phyloP scores from a whole-genome alignment of 2,113 vertebrate genomes.

The Lampris incognitus region DNA sequence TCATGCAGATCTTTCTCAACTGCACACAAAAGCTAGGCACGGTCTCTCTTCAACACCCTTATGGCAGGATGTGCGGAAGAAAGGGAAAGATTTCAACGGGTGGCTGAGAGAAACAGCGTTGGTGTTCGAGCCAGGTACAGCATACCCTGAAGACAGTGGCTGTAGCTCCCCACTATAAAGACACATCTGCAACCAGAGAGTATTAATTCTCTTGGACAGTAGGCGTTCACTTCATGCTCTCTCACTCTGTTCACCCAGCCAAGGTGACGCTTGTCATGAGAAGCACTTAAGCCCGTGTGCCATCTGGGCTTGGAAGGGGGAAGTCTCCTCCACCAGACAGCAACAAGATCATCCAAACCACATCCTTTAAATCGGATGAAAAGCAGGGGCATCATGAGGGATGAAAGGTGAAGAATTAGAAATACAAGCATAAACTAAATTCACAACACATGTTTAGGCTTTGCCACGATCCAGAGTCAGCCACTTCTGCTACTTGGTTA shows the following conservation, averaged over 20 bases:
- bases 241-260: conserved; percentile 1
- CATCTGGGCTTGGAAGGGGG: background rate
- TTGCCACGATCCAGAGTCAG: background rate
- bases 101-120: conserved; percentile 38
- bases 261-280: conserved; percentile 12
- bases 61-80: conserved; percentile 9
- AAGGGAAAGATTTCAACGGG: conserved; percentile 17
- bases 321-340: background rate
- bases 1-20: conserved; percentile 58
- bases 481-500: conserved; percentile 37
- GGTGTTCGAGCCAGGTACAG: conserved; percentile 17
- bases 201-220: conserved; percentile 24
- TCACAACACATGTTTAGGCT: conserved; percentile 15
- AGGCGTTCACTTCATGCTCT: background rate
- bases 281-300: conserved; percentile 4
- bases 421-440: conserved; percentile 22
- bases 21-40: conserved; percentile 33
- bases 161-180: conserved; percentile 7
- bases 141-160: conserved; percentile 4
- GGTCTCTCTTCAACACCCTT: conserved; percentile 26
- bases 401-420: conserved; percentile 3
- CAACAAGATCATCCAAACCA: background rate
- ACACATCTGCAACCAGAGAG: conserved; percentile 13
- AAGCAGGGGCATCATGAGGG: background rate
- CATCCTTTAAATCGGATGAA: background rate